Evolutionary conservation across 37 sponge, comb jelly and placozoan species (phyloP), one percentile per base, ranked within the genome.

Genomic region (Aplysina aerophoba): DNA sequence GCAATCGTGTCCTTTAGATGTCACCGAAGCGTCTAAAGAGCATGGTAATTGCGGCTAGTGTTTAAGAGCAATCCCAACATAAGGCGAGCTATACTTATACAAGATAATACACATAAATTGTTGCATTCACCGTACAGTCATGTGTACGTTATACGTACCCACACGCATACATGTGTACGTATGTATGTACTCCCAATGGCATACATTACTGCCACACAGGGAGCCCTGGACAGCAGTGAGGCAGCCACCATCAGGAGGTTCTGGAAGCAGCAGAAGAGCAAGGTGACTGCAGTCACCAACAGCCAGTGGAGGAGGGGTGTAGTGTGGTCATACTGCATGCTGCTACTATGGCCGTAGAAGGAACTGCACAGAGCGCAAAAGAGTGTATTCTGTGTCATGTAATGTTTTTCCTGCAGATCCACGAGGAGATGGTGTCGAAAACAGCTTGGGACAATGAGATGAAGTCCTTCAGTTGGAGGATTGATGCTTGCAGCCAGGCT

Each of bases 401-500:
- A 34, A 28, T 34, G 0, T 28, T 36, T 11, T 62, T 4, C 12
- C 4, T 74, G 24, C 56, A 96, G 97, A 89, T 96, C 33, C 97
- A 96, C 67, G 90, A 96, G 58, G 86, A 54, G 22, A 34, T 94
- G 79, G 90, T 95, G 14, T 79, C 88, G 63, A 36, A 72, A 16
- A 88, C 73, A 36, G 64, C 81, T 55, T 95, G 96, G 96, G 96
- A 91, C 14, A 83, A 81, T 61, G 80, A 84, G 16, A 54, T 95
- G 71, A 95, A 95, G 66, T 69, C 65, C 4, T 59, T 93, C 61
- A 94, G 88, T 59, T 97, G 98, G 98, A 86, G 98, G 69, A 87
- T 97, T 35, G 98, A 97, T 90, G 96, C 96, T 22, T 89, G 85
- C 75, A 93, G 90, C 33, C 91, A 91, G 50, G 83, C 92, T 0